Conservation (phyloP, 2,888 invertebrate species). For the Agrilus cyanescens region DNA sequence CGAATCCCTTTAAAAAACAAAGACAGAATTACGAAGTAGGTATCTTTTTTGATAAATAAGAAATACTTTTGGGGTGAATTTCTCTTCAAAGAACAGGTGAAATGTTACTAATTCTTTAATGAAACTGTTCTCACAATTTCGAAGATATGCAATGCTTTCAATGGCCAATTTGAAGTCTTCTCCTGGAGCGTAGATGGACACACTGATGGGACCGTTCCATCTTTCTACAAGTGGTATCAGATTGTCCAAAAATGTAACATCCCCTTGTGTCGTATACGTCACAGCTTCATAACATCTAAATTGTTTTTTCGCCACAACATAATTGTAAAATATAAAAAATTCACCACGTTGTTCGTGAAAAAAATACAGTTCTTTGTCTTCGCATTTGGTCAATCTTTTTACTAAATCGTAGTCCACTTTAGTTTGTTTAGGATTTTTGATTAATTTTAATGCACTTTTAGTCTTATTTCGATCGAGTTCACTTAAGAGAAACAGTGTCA, state of each 20-base stretch:
- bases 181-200: slow-evolving; percentile 53
- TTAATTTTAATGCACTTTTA: too few species aligned
- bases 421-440: too few species aligned
- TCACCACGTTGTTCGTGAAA: slow-evolving; percentile 14
- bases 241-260: slow-evolving; percentile 54
- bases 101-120: slow-evolving; percentile 49
- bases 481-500: too few species aligned
- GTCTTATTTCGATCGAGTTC: too few species aligned
- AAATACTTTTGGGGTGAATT: slow-evolving; percentile 41
- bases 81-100: slow-evolving; percentile 49
- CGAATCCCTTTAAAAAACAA: too few species aligned
- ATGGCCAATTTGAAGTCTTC: slow-evolving; percentile 45
- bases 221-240: slow-evolving; percentile 43
- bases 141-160: slow-evolving; percentile 44
- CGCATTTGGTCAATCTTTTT: too few species aligned
- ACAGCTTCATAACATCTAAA: slow-evolving; percentile 45
- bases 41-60: too few species aligned
- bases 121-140: slow-evolving; percentile 40
- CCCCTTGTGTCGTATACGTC: slow-evolving; percentile 57
- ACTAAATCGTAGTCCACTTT: too few species aligned
- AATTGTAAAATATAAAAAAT: slow-evolving; percentile 51
- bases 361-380: too few species aligned
- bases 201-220: slow-evolving; percentile 54
- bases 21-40: too few species aligned
- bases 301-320: slow-evolving; percentile 38